Percentiles rank a stretch among this genome's conserved stretches.
phyloP scores from a whole-genome alignment of 2,113 vertebrate genomes.

The Laticauda colubrina region DNA sequence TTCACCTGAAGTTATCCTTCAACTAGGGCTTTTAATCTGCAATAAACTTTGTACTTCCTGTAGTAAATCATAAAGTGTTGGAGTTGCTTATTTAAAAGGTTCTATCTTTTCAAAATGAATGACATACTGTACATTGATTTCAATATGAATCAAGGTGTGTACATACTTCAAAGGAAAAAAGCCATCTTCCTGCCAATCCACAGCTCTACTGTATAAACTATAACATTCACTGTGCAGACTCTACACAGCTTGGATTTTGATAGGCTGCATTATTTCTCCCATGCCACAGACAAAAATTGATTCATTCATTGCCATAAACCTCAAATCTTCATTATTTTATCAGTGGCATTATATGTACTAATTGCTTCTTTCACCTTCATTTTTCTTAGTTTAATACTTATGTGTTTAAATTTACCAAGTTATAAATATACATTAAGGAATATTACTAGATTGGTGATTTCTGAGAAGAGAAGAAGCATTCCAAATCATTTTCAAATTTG shows the following conservation, averaged over 20 bases:
- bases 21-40: not conserved
- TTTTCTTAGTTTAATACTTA: not conserved
- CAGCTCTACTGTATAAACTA: not conserved
- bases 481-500: not conserved
- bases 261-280: not conserved
- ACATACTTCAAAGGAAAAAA: not conserved
- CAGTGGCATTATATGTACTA: not conserved
- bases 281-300: not conserved
- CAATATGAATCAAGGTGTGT: not conserved
- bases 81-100: not conserved
- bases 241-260: not conserved
- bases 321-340: not conserved
- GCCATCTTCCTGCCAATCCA: not conserved
- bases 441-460: not conserved
- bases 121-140: not conserved
- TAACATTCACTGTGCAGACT: not conserved
- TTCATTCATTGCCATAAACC: not conserved
- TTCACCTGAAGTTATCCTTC: not conserved
- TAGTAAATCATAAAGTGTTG: not conserved
- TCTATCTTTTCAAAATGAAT: not conserved
- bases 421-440: not conserved
- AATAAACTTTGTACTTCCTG: not conserved
- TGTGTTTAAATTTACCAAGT: not conserved
- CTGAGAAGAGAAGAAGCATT: not conserved
- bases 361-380: not conserved